Evolutionary conservation across 2,797 vertebrate species (phyloP), one percentile per base, ranked within the genome.

Genomic region (Numenius phaeopus): DNA sequence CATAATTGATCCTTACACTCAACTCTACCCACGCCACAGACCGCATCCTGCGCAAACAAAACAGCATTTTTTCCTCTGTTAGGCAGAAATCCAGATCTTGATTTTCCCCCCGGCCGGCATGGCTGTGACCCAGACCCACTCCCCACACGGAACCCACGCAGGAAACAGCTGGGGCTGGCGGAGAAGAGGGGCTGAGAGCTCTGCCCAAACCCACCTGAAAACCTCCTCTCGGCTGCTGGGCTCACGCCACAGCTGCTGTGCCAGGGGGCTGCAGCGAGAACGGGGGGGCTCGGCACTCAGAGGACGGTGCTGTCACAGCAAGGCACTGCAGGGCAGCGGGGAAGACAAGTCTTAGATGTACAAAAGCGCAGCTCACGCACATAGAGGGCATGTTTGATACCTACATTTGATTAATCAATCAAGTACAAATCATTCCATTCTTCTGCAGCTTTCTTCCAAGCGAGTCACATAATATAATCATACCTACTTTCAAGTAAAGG

Each of bases 41-140:
- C 27, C 5, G 0, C 2, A 0, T 62, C 18, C n/a, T 44, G 67
- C 0, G 0, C 72, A 42, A 91, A 89, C 44, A 34, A 47, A 84
- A 1, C 11, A 15, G 15, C 34, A 4, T n/a, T 92, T 93, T 67
- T 14, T 61, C 2, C 0, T 42, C 39, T 73, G 10, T 32, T 59
- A 20, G 46, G 67, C 47, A 61, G 64, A 84, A 62, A 62, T 42
- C 26, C 54, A 30, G 23, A 4, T 4, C 11, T 50, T 32, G 44
- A 15, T 80, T 54, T 90, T 42, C 16, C 24, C 5, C 11, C 4
- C 32, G 34, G 19, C 17, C 3, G 5, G 15, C 2, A 30, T 32
- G 50, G 50, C 23, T n/a, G 42, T 65, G 62, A 34, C 32, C 1
- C 2, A 55, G 66, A 64, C 10, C 18, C 2, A 3, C 58, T 59